A percentile compares a stretch with the other conserved stretches of the same genome.
These are phyloP conservation scores for Bruchidius siliquastri DNA, from an alignment of 2,888 invertebrate genomes.

Conservation along the genomic window DNA sequence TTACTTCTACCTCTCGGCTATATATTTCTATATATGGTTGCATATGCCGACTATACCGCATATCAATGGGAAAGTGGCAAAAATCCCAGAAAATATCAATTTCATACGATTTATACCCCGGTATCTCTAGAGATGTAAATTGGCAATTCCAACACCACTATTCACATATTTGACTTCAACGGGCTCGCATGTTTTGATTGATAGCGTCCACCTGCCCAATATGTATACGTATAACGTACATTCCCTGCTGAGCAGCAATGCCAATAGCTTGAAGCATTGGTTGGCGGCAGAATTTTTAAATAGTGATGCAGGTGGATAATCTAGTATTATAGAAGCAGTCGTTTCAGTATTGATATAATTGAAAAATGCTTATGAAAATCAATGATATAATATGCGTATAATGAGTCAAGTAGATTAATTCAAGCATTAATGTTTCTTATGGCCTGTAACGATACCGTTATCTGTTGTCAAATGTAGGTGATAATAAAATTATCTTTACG, in stretches of 20 bases:
- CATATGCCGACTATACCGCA: not conserved
- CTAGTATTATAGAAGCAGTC: no score
- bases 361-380: no score
- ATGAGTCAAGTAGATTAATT: no score
- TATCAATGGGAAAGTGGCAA: not conserved
- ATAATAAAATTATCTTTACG: no score
- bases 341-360: no score
- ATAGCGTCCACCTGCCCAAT: not conserved
- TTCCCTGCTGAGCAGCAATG: not conserved
- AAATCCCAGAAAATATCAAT: slow-evolving; percentile 1
- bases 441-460: no score
- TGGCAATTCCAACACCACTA: not conserved
- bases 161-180: not conserved
- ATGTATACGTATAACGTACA: not conserved
- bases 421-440: no score
- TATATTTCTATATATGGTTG: not conserved
- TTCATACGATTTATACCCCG: not conserved
- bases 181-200: not conserved
- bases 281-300: slow-evolving; percentile 38
- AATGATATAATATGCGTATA: no score
- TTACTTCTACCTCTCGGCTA: no score
- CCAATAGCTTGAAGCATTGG: not conserved
- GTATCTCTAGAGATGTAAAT: not conserved
- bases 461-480: no score
- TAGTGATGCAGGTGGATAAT: slow-evolving; percentile 29